These are phyloP conservation scores for Acinonyx jubatus DNA, from an alignment of 2,113 vertebrate species.

Conservation along the genomic window DNA sequence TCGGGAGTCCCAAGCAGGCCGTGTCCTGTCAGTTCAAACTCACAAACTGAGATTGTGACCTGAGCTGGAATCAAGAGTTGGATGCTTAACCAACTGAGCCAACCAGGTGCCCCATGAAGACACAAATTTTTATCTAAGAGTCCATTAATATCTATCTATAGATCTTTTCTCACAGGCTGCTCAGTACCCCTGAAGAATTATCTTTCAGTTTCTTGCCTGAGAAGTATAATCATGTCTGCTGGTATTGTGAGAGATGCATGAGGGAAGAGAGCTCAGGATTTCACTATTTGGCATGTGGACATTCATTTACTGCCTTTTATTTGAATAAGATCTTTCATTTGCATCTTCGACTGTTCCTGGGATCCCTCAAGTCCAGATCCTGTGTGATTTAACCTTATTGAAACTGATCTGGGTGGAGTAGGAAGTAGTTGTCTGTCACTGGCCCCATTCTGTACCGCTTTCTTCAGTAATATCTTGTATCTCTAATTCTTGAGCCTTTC, in stretches of 20 bases:
- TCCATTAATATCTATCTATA: neutral
- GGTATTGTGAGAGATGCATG: neutral
- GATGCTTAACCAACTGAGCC: too few species aligned
- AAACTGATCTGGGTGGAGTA: neutral
- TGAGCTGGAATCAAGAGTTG: too few species aligned
- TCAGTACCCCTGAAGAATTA: neutral
- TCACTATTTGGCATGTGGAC: neutral
- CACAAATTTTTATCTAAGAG: neutral
- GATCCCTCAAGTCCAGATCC: neutral
- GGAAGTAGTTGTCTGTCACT: neutral
- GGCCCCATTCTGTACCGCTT: neutral
- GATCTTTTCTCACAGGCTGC: neutral
- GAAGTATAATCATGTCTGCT: neutral
- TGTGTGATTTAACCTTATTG: neutral
- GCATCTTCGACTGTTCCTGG: neutral
- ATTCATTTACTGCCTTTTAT: neutral
- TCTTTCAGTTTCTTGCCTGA: neutral
- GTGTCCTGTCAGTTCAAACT: too few species aligned
- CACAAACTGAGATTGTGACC: too few species aligned
- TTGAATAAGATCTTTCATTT: neutral
- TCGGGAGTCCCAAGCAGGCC: too few species aligned
- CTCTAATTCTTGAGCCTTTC: constrained; percentile 4
- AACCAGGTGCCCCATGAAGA: neutral
- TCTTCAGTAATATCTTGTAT: neutral
- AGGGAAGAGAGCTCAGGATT: neutral